A percentile compares a stretch with the other conserved stretches of the same genome.
Conservation (phyloP, 2,113 vertebrate species). For the Callithrix jacchus region DNA sequence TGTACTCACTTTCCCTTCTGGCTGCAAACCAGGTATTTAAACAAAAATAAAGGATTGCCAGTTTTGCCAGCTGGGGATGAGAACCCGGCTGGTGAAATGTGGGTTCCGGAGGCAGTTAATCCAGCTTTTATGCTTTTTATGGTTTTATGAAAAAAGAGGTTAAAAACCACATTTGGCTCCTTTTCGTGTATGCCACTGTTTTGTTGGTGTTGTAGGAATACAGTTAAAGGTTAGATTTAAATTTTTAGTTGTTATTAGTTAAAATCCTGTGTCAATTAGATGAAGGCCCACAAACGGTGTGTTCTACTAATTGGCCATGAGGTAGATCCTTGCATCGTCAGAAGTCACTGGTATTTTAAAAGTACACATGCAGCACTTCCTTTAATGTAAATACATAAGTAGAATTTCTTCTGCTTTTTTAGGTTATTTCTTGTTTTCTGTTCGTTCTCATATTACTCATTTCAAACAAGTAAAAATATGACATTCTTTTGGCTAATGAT, state of each 20-base stretch:
- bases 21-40: slow-evolving; percentile 87
- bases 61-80: slow-evolving; percentile 89
- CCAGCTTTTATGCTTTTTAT: slow-evolving; percentile 88
- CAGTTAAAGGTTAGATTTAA: slow-evolving; percentile 80
- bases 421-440: slow-evolving; percentile 24
- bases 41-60: slow-evolving; percentile 88
- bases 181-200: slow-evolving; percentile 78
- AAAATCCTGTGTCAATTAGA: slow-evolving; percentile 75
- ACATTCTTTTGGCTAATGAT: slow-evolving; percentile 43
- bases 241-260: slow-evolving; percentile 77
- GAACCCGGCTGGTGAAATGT: slow-evolving; percentile 86
- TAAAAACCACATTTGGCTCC: slow-evolving; percentile 87
- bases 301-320: slow-evolving; percentile 56
- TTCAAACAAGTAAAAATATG: neutral
- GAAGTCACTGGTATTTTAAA: slow-evolving; percentile 54
- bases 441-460: slow-evolving; percentile 16
- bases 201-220: slow-evolving; percentile 82
- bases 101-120: slow-evolving; percentile 86
- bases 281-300: slow-evolving; percentile 68
- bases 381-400: neutral
- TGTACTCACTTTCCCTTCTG: slow-evolving; percentile 84
- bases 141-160: slow-evolving; percentile 87
- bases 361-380: slow-evolving; percentile 2
- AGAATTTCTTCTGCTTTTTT: neutral
- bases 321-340: slow-evolving; percentile 47